Percentiles rank a stretch among this genome's conserved stretches.
These are phyloP conservation scores for Circaetus cinerascens DNA, from an alignment of 2,113 vertebrate species.

Conservation along the genomic window DNA sequence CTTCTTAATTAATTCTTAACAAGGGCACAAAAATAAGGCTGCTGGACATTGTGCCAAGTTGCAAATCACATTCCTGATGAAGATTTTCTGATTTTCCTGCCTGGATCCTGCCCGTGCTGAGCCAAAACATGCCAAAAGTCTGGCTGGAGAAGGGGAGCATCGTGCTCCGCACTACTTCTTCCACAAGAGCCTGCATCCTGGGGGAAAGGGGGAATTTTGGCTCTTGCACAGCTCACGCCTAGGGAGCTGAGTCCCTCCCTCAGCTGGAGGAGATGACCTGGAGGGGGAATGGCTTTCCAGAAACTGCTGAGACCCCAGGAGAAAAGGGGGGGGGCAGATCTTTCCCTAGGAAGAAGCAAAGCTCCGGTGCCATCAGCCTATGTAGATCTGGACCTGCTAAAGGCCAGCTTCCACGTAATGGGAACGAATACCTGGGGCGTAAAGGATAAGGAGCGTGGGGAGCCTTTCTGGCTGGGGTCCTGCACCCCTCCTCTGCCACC, in stretches of 20 bases:
- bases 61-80: neutral
- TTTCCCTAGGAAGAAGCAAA: neutral
- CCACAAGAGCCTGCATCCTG: neutral
- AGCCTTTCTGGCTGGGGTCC: neutral
- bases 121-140: neutral
- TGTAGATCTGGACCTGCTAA: neutral
- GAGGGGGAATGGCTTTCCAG: slow-evolving; percentile 44
- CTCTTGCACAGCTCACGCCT: neutral
- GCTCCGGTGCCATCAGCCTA: neutral
- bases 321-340: neutral
- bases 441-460: neutral
- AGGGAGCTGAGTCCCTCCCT: neutral
- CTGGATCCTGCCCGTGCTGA: neutral
- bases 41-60: neutral
- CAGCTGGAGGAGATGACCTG: neutral
- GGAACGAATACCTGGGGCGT: neutral
- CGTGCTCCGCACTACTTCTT: rapidly evolving
- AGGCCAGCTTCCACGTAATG: neutral
- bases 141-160: neutral
- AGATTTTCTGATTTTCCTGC: neutral
- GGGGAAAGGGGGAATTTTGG: neutral
- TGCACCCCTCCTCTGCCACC: neutral
- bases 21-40: neutral
- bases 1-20: neutral
- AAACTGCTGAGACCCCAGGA: neutral